A percentile compares a stretch with the other conserved stretches of the same genome.
Conservation (phyloP, 1,140 invertebrate species). For the Coenobita brevimanus region DNA sequence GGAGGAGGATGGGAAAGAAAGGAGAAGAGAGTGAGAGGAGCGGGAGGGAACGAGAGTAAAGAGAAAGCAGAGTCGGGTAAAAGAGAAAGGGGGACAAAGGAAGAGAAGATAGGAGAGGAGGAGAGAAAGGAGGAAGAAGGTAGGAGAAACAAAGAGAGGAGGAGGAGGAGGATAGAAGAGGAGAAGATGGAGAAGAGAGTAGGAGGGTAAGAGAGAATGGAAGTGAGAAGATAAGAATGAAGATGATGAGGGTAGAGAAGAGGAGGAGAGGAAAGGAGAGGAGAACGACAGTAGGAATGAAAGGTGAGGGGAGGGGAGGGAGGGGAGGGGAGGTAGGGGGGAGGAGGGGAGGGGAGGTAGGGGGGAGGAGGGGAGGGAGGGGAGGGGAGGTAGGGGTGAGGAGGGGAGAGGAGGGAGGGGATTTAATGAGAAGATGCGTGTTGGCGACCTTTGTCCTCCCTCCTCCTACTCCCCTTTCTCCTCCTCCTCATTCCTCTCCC, state of each 20-base stretch:
- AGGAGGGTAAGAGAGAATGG: no score
- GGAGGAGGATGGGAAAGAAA: not conserved
- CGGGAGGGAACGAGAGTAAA: no score
- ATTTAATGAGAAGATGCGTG: not conserved
- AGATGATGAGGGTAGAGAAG: not conserved
- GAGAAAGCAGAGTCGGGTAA: no score
- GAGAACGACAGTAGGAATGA: not conserved
- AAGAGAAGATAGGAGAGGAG: not conserved
- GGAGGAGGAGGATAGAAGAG: not conserved
- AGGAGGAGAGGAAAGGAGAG: not conserved
- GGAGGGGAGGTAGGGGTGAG: not conserved
- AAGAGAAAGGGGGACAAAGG: no score
- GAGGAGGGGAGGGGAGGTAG: not conserved
- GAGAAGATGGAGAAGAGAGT: not conserved
- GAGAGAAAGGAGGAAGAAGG: not conserved
- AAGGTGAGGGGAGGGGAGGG: no score
- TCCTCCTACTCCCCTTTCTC: not conserved
- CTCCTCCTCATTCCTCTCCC: constrained; percentile 5
- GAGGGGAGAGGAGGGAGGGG: not conserved
- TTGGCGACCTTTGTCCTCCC: not conserved
- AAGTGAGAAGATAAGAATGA: no score
- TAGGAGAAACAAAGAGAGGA: not conserved
- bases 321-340: not conserved
- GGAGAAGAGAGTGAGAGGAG: no score
- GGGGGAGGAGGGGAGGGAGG: not conserved